phyloP scores from a whole-genome alignment of 2,797 vertebrate genomes.

The Anas bernieri region DNA sequence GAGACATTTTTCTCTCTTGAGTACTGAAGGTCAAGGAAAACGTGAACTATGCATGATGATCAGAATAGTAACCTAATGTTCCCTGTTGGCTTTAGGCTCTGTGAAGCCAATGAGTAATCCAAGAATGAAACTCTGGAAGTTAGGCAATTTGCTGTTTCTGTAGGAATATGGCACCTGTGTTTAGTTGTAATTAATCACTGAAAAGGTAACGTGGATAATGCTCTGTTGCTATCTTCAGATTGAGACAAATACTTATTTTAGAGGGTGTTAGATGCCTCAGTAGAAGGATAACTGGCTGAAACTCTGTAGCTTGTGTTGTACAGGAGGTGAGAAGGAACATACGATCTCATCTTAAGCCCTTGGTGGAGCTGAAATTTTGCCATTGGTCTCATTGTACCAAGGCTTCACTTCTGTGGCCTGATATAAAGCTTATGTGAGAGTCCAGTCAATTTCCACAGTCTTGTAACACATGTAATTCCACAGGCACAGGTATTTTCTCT shows the following conservation, averaged over 20 bases:
- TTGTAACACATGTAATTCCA: not conserved
- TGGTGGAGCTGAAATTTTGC: not conserved
- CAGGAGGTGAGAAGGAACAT: not conserved
- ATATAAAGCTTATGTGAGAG: not conserved
- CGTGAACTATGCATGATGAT: not conserved
- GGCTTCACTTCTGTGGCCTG: not conserved
- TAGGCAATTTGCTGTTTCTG: not conserved
- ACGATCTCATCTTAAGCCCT: not conserved
- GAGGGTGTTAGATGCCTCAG: not conserved
- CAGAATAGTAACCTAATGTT: not conserved
- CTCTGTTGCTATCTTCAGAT: not conserved
- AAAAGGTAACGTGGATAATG: not conserved
- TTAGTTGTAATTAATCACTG: not conserved
- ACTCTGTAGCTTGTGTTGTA: not conserved
- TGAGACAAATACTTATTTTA: not conserved
- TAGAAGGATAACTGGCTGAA: not conserved
- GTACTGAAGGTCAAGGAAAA: not conserved
- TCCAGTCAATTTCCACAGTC: not conserved
- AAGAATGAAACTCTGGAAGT: not conserved
- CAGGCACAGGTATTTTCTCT: not conserved
- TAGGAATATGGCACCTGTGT: not conserved
- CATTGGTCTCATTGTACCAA: not conserved
- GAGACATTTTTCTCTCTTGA: not conserved
- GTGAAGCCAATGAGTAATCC: not conserved
- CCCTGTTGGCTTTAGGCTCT: not conserved